These are phyloP conservation scores for Sebastes wilsoni DNA, from an alignment of 2,797 vertebrate species.

Conservation along the genomic window DNA sequence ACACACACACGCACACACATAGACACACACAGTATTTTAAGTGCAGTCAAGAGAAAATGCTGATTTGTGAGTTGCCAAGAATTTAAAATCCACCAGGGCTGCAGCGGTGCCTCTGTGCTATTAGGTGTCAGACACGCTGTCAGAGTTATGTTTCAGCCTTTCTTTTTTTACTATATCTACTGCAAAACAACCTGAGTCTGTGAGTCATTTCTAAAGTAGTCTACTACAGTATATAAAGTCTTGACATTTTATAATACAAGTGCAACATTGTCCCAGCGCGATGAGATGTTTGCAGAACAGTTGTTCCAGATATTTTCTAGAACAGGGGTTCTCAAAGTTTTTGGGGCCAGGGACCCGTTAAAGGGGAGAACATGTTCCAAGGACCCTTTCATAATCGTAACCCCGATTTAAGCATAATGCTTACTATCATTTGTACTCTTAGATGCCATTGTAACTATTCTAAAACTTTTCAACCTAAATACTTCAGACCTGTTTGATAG, in stretches of 20 bases:
- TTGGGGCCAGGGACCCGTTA: too few species aligned
- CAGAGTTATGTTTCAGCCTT: conserved; percentile 33
- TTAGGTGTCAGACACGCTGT: conserved; percentile 49
- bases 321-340: too few species aligned
- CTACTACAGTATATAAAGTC: not conserved
- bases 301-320: not conserved
- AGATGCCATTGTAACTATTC: too few species aligned
- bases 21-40: conserved; percentile 13
- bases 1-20: not conserved
- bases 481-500: too few species aligned
- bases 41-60: conserved; percentile 35
- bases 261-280: not conserved
- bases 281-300: not conserved
- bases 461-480: too few species aligned
- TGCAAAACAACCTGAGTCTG: conserved; percentile 5
- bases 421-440: too few species aligned
- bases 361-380: too few species aligned
- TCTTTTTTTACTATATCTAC: conserved; percentile 3
- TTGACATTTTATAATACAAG: not conserved
- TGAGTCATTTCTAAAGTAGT: not conserved
- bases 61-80: conserved; percentile 60
- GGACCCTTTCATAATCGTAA: too few species aligned
- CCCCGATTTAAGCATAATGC: too few species aligned
- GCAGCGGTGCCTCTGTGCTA: conserved; percentile 35
- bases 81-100: conserved; percentile 38